phyloP scores from a whole-genome alignment of 2,113 vertebrate species.

The Megaceryle maxima region DNA sequence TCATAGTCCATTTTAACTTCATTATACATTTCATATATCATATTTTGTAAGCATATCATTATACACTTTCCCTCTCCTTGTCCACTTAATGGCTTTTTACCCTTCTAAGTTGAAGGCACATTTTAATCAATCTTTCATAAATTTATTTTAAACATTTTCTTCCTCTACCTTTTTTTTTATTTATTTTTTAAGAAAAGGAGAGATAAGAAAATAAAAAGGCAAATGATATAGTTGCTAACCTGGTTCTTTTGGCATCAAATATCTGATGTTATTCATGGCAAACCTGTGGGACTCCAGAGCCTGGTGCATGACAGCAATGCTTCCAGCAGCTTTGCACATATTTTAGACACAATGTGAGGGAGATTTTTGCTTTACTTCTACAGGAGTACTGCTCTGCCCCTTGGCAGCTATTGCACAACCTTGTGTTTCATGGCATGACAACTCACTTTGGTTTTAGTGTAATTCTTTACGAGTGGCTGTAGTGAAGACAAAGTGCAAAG shows the following conservation, averaged over 20 bases:
- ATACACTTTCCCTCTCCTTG: neutral
- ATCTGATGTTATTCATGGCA: neutral
- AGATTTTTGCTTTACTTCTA: neutral
- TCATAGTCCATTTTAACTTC: neutral
- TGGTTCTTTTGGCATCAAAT: neutral
- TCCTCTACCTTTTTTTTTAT: neutral
- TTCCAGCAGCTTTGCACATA: neutral
- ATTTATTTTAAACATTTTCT: neutral
- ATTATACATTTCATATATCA: no score
- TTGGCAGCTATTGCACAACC: neutral
- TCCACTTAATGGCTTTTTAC: neutral
- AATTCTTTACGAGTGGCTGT: neutral
- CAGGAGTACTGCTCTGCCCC: neutral
- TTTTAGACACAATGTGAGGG: neutral
- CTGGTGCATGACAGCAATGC: neutral
- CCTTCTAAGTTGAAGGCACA: neutral
- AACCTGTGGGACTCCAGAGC: neutral
- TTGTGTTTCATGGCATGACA: neutral
- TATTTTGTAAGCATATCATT: neutral
- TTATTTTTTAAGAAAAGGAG: neutral
- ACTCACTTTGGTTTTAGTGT: slow-evolving; percentile 11
- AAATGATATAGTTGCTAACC: neutral
- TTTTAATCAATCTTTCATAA: neutral
- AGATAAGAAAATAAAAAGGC: neutral
- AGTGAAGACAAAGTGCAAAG: neutral